A percentile compares a stretch with the other conserved stretches of the same genome.
These are phyloP conservation scores for Nemoura dubitans DNA, from an alignment of 2,888 invertebrate species.

Conservation along the genomic window DNA sequence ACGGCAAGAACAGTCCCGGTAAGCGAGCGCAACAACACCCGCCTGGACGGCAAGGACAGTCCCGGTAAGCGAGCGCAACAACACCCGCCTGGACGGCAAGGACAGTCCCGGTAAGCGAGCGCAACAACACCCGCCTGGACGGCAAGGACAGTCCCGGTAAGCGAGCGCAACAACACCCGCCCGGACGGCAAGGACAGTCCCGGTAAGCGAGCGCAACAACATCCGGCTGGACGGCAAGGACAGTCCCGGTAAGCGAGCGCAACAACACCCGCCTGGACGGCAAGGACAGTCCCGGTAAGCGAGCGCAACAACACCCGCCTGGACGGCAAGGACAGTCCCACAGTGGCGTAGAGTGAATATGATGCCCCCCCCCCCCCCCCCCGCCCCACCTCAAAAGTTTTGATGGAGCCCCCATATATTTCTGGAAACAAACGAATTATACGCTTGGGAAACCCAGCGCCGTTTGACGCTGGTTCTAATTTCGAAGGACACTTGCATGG, in stretches of 20 bases:
- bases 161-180: constrained; percentile 70
- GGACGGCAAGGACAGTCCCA: constrained; percentile 79
- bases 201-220: constrained; percentile 71
- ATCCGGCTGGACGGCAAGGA: constrained; percentile 77
- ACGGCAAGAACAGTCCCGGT: constrained; percentile 82
- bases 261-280: constrained; percentile 75
- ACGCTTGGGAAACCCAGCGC: too few relatives aligned
- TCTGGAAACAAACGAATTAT: too few relatives aligned
- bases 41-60: constrained; percentile 78
- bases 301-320: constrained; percentile 72
- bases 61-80: constrained; percentile 75
- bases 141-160: constrained; percentile 81
- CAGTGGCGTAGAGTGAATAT: too few relatives aligned
- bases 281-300: constrained; percentile 79
- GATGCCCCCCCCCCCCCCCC: too few relatives aligned
- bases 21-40: constrained; percentile 68
- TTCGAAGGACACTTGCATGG: too few relatives aligned
- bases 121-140: constrained; percentile 73
- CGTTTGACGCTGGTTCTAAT: too few relatives aligned
- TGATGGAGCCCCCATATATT: too few relatives aligned
- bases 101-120: constrained; percentile 79
- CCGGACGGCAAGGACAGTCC: constrained; percentile 81
- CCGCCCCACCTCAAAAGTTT: too few relatives aligned
- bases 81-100: constrained; percentile 75
- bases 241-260: constrained; percentile 76